Evolutionary conservation across 2,797 vertebrate genomes (phyloP), one percentile per base, ranked within the genome.

Genomic region (Lithobates pipiens): DNA sequence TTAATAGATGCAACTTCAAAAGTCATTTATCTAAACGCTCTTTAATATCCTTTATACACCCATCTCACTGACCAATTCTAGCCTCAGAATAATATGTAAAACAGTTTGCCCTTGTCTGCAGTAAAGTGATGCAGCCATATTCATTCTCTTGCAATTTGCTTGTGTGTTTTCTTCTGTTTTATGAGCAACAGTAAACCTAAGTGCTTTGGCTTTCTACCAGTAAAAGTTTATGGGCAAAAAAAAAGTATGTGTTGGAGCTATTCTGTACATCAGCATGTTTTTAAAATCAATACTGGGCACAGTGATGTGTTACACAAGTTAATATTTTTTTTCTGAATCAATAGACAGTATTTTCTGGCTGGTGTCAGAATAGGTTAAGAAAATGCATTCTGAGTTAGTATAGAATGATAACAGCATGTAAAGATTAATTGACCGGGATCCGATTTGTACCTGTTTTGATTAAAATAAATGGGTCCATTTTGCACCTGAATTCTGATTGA

Each of bases 11-110:
- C 42, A 39, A 77, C 46, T 71, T 54, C 34, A 70, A 50, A 72
- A 71, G 68, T 61, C 15, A 77, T 84, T 78, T 42, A 63, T 57
- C 39, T 78, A 16, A 78, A 77, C 42, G 57, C 67, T 69, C 46
- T 72, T 77, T 61, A 72, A 77, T 84, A 42, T 78, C 50, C 27
- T 32, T 29, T 27, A 29, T 84, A 78, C n/a, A 71, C 32, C 50
- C 36, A 29, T 29, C 70, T 65, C 4, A 68, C 77, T 73, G 76
- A n/a, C 69, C 39, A 65, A 32, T 74, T 65, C 10, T 18, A 79
- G 32, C 39, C 3, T 34, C 39, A 29, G 23, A 65, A 67, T 68
- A 46, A 68, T 25, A 67, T 63, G 21, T 44, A 16, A 21, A 39
- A 21, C 21, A 25, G 29, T 27, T n/a, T 34, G 27, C 46, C 13